A percentile compares a stretch with the other conserved stretches of the same genome.
These are phyloP conservation scores for Scleropages formosus DNA, from an alignment of 2,797 vertebrate species.

Conservation along the genomic window DNA sequence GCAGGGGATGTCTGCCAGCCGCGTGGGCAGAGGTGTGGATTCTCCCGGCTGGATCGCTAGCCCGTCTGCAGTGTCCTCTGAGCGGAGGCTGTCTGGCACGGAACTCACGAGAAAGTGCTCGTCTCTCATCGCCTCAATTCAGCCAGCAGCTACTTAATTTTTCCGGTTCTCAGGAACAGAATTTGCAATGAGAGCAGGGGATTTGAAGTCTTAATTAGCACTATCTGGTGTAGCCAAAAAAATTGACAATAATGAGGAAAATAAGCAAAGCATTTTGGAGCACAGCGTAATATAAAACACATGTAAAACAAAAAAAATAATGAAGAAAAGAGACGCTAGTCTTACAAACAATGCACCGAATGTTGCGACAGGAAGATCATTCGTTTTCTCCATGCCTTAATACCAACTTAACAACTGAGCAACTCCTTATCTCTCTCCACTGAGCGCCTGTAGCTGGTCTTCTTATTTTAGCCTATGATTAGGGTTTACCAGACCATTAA, in stretches of 20 bases:
- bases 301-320: no score
- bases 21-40: conserved; percentile 34
- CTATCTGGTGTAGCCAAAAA: not conserved
- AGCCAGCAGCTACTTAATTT: conserved; percentile 9
- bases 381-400: no score
- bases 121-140: not conserved
- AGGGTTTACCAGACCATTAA: no score
- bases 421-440: no score
- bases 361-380: no score
- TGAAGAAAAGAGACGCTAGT: no score
- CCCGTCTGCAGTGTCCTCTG: not conserved
- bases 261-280: not conserved
- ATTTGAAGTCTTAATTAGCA: not conserved
- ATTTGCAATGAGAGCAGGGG: not conserved
- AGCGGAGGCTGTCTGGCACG: not conserved
- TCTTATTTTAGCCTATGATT: no score
- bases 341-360: no score
- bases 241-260: not conserved
- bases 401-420: no score
- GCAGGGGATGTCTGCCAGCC: conserved; percentile 34
- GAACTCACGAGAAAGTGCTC: not conserved
- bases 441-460: no score
- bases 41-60: not conserved
- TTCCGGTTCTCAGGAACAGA: no score
- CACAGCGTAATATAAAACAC: no score